Base-by-base conservation (phyloP, 2,797 vertebrate species). In the Anolis apletophallus region DNA sequence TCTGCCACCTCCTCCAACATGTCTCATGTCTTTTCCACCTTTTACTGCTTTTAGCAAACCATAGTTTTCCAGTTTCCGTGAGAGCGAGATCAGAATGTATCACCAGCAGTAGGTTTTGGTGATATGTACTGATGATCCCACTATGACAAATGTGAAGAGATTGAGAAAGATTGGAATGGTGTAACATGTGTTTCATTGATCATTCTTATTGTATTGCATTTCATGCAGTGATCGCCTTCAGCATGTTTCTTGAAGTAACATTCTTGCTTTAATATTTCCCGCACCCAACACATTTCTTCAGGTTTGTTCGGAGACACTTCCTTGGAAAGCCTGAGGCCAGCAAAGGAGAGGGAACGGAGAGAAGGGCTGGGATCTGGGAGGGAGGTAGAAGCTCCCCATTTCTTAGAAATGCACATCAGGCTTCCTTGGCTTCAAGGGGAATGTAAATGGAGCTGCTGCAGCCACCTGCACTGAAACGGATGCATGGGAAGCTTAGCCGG, bases 401-500 rank as follows among this genome's bases (percentile, higher is more conserved):
- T 52, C 81, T 87, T 88, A 67, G 83, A 81, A 83, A 83, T 26
- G 21, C 54, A 13, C 40, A 40, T 40, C 13, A 34, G 68, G 68
- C 40, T 87, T 72, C 52, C 75, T 64, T 52, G 40, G 81, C 67
- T 83, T 21, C 36, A 50, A 87, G 54, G 23, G 64, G 61, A 59
- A 26, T 67, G 86, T 67, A 84, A 84, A 7, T n/a, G 17, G 57
- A 84, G 75, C 68, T 54, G 57, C 54, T 52, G 74, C 29, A 32
- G 46, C 69, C 59, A 55, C 77, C 52, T 82, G 52, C 69, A 36
- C 74, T 8, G 29, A 77, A 79, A 26, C 80, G 80, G 86, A 77
- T 72, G 64, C 54, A 79, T 78, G 68, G 40, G 75, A 67, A 57
- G 86, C 75, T 87, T 79, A 87, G 69, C 55, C 19, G 26, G 32